Evolutionary conservation across 2,113 vertebrate genomes (phyloP).

Genomic region (Anguilla japonica): DNA sequence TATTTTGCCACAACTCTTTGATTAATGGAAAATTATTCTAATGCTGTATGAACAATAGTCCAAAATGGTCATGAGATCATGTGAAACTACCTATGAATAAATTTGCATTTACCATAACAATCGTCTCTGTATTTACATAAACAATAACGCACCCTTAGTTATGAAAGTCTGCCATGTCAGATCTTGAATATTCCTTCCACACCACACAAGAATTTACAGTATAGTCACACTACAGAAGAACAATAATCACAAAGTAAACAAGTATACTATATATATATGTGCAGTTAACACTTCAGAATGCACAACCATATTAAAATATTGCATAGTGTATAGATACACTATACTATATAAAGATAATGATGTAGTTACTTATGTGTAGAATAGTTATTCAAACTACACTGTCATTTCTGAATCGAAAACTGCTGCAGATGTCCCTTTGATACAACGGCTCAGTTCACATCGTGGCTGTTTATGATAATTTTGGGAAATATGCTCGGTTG

Average conservation of each 20-base stretch:
- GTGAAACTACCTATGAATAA: too few species aligned
- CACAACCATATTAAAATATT: not conserved
- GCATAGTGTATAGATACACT: not conserved
- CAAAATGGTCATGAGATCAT: too few species aligned
- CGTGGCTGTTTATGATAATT: constrained; percentile 33
- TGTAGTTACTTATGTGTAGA: not conserved
- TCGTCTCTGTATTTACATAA: too few species aligned
- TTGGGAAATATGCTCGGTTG: constrained; percentile 45
- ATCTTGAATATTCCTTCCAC: too few species aligned
- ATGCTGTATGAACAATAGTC: too few species aligned
- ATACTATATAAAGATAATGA: not conserved
- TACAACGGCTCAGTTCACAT: constrained; percentile 5
- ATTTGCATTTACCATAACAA: too few species aligned
- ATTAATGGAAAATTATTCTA: too few species aligned
- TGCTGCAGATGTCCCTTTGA: constrained; percentile 26
- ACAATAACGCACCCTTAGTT: not conserved
- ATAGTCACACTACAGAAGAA: too few species aligned
- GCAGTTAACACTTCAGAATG: not conserved
- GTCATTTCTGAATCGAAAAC: not conserved
- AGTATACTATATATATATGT: too few species aligned
- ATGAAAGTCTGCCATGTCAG: too few species aligned
- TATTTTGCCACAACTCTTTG: too few species aligned
- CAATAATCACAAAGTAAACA: too few species aligned
- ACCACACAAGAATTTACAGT: not conserved
- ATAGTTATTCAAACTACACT: not conserved